phyloP scores from a whole-genome alignment of 2,797 vertebrate genomes.

The Benthosema pterotum region DNA sequence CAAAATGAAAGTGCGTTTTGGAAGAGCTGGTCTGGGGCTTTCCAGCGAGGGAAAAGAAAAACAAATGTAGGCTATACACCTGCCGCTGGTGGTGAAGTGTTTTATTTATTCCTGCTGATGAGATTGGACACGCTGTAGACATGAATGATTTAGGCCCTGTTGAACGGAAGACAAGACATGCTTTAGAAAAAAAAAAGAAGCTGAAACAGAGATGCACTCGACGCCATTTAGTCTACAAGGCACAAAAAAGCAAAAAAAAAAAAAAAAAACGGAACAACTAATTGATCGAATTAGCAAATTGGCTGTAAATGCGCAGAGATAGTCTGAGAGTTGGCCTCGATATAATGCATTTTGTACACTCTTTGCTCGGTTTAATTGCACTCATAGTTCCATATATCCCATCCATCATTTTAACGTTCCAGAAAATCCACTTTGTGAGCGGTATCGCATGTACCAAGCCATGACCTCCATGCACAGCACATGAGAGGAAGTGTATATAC shows the following conservation, averaged over 20 bases:
- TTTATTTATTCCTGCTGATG: slow-evolving; percentile 60
- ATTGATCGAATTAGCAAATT: slow-evolving; percentile 31
- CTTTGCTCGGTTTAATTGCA: too few relatives aligned
- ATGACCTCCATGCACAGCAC: too few relatives aligned
- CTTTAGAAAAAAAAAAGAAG: not conserved
- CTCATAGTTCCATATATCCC: too few relatives aligned
- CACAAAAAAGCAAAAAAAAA: not conserved
- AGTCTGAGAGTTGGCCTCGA: slow-evolving; percentile 11
- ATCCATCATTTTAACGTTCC: too few relatives aligned
- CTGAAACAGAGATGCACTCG: too few relatives aligned
- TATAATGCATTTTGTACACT: not conserved
- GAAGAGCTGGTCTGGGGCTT: slow-evolving; percentile 30
- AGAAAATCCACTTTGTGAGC: too few relatives aligned
- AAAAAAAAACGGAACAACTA: slow-evolving; percentile 4
- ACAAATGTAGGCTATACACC: too few relatives aligned
- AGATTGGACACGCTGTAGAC: slow-evolving; percentile 54
- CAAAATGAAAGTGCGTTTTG: slow-evolving; percentile 46
- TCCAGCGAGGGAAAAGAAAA: not conserved
- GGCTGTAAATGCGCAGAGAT: slow-evolving; percentile 19
- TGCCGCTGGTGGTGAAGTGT: slow-evolving; percentile 38
- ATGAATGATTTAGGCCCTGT: slow-evolving; percentile 65
- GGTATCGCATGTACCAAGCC: too few relatives aligned
- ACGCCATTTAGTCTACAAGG: too few relatives aligned
- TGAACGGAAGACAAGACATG: slow-evolving; percentile 53
- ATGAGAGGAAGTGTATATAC: too few relatives aligned